A percentile compares a stretch with the other conserved stretches of the same genome.
These are phyloP conservation scores for Elachura formosa DNA, from an alignment of 2,113 vertebrate species.

Conservation along the genomic window DNA sequence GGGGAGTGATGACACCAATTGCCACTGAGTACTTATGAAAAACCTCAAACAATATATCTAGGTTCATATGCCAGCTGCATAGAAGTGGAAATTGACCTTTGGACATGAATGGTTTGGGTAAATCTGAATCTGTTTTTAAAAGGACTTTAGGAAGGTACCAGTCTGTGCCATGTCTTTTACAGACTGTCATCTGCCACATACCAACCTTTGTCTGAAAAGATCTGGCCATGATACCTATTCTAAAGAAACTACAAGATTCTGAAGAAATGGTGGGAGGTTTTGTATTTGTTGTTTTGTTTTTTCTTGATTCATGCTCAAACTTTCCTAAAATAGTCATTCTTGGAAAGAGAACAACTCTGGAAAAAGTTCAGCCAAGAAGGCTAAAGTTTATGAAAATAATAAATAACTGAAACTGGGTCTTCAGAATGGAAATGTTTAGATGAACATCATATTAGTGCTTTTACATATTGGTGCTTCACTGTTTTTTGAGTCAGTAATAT, in stretches of 20 bases:
- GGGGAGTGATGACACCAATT: not conserved
- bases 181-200: not conserved
- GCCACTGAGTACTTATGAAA: not conserved
- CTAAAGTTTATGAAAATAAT: conserved; percentile 56
- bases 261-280: conserved; percentile 13
- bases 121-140: not conserved
- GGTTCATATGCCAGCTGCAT: not conserved
- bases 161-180: not conserved
- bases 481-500: not conserved
- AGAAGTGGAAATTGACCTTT: not conserved
- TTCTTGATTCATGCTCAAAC: conserved; percentile 7
- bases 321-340: conserved; percentile 39
- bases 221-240: not conserved
- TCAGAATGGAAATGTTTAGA: conserved; percentile 54
- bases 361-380: conserved; percentile 49
- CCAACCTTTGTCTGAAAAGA: not conserved
- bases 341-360: conserved; percentile 25
- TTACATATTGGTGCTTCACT: not conserved
- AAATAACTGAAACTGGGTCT: conserved; percentile 33
- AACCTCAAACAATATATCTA: rapidly evolving
- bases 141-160: not conserved
- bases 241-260: not conserved
- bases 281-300: not conserved
- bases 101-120: not conserved
- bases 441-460: not conserved